Percentiles rank a stretch among this genome's conserved stretches.
phyloP scores from a whole-genome alignment of 2,113 vertebrate species.

The Macaca nemestrina region DNA sequence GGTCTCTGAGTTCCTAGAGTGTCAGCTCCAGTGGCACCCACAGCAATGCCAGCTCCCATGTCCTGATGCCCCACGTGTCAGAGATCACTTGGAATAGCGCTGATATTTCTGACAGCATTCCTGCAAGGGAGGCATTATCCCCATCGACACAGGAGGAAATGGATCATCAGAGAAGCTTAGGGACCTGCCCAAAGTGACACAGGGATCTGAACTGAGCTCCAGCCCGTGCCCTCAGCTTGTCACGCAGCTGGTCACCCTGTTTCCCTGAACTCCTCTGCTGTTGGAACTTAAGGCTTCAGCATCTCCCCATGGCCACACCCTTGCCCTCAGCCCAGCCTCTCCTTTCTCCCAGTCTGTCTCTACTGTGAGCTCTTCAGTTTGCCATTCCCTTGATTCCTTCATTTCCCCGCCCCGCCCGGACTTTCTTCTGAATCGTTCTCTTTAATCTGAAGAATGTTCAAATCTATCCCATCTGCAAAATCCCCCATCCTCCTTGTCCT shows the following conservation, averaged over 20 bases:
- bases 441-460: background rate
- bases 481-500: background rate
- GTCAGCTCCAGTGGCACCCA: fast-evolving
- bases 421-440: background rate
- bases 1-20: fast-evolving
- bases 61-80: background rate
- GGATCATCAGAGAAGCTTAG: background rate
- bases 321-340: fast-evolving
- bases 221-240: background rate
- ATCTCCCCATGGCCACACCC: background rate
- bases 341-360: background rate
- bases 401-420: background rate
- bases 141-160: background rate
- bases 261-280: background rate
- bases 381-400: too few relatives aligned
- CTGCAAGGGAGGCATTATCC: background rate
- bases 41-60: background rate
- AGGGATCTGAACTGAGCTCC: background rate
- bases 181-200: background rate
- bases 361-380: background rate
- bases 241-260: fast-evolving
- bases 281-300: too few relatives aligned
- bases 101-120: background rate
- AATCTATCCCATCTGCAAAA: background rate
- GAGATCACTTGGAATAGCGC: background rate